Percentiles rank a stretch among this genome's conserved stretches.
These are phyloP conservation scores for Pterois miles DNA, from an alignment of 2,797 vertebrate species.

Conservation along the genomic window DNA sequence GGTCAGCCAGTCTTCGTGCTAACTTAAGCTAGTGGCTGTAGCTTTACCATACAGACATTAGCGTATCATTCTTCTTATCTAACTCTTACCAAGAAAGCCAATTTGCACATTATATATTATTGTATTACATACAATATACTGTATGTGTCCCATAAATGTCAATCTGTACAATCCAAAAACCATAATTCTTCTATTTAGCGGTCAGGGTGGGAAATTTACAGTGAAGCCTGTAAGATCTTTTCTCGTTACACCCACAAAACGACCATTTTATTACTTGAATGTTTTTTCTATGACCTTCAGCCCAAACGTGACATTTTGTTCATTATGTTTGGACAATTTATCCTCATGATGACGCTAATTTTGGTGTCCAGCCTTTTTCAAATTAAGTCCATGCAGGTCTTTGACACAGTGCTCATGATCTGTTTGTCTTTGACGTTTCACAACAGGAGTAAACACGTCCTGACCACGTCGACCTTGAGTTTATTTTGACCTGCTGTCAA, in stretches of 20 bases:
- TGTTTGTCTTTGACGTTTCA: not conserved
- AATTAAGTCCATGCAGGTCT: not conserved
- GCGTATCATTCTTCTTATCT: not conserved
- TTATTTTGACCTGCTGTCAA: not conserved
- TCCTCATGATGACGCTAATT: not conserved
- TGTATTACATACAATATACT: not conserved
- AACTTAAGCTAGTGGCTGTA: not conserved
- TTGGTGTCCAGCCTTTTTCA: not conserved
- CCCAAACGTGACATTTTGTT: not conserved
- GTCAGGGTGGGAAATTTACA: not conserved
- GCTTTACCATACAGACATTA: not conserved
- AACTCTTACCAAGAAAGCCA: not conserved
- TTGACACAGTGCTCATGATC: not conserved
- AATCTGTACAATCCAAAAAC: constrained; percentile 3
- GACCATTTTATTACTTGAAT: constrained; percentile 36
- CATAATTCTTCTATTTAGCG: not conserved
- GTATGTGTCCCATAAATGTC: not conserved
- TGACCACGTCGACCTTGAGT: not conserved
- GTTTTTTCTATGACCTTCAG: not conserved
- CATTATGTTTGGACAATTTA: not conserved
- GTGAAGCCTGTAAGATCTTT: not conserved
- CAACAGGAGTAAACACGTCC: constrained; percentile 6
- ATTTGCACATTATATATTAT: not conserved
- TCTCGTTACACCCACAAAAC: constrained; percentile 1
- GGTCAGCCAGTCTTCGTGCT: not conserved